Percentiles rank a stretch among this genome's conserved stretches.
Conservation (phyloP, 2,113 vertebrate genomes). For the Sinocyclocheilus maitianheensis region DNA sequence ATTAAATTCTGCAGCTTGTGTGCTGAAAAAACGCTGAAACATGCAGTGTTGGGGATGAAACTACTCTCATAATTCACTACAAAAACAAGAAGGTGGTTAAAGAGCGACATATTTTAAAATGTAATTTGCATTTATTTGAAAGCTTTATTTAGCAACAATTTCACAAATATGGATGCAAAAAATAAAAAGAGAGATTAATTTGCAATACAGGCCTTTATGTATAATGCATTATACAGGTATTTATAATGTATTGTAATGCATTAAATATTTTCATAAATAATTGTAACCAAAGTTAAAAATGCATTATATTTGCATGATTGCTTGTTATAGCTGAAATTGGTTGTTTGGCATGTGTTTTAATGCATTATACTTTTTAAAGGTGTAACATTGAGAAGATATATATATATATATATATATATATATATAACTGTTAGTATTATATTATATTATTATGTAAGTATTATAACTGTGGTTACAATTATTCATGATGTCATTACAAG, state of each 20-base stretch:
- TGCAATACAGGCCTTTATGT: not conserved
- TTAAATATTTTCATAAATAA: not conserved
- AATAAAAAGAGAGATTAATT: not conserved
- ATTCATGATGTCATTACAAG: not conserved
- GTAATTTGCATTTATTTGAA: not conserved
- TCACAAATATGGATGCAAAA: not conserved
- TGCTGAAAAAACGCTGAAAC: not conserved
- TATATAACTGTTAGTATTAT: not conserved
- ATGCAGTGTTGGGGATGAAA: not conserved
- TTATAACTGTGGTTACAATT: not conserved
- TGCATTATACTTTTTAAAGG: not conserved
- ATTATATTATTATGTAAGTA: too few relatives aligned
- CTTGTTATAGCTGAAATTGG: not conserved
- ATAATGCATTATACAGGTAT: not conserved
- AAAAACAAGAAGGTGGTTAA: not conserved
- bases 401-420: not conserved
- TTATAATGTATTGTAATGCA: not conserved
- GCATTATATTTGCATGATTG: not conserved
- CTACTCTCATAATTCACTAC: not conserved
- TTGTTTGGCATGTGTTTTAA: not conserved
- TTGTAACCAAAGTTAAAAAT: not conserved
- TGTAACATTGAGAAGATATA: not conserved
- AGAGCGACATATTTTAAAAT: not conserved
- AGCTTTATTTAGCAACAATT: not conserved
- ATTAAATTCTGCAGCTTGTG: not conserved